Percentiles rank a stretch among this genome's conserved stretches.
phyloP scores from a whole-genome alignment of 2,888 invertebrate species.

The Trissonchulus latispiculum region DNA sequence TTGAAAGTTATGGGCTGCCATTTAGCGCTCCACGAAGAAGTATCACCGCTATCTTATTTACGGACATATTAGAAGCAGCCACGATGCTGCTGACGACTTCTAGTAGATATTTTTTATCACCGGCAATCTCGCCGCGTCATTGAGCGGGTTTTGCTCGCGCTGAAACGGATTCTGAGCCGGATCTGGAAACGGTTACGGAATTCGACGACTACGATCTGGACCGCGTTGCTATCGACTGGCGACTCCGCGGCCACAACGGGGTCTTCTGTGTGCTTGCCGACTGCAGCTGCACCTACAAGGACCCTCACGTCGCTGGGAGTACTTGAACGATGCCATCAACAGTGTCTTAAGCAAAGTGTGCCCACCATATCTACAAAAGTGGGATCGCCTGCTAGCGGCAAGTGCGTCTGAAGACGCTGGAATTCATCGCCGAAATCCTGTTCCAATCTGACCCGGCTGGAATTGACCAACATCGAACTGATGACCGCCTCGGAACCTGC shows the following conservation, averaged over 20 bases:
- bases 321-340: background rate
- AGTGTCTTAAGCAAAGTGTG: background rate
- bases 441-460: background rate
- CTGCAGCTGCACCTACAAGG: background rate
- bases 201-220: background rate
- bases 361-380: background rate
- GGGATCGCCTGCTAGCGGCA: background rate
- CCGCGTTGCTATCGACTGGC: background rate
- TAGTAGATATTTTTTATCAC: too few species aligned
- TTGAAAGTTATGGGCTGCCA: too few species aligned
- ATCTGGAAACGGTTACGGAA: background rate
- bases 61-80: too few species aligned
- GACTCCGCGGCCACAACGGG: background rate
- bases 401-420: background rate
- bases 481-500: background rate
- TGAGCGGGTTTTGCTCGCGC: background rate
- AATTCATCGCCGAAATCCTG: background rate
- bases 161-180: background rate
- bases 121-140: background rate
- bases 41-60: too few species aligned
- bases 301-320: background rate
- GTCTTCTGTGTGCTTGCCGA: background rate
- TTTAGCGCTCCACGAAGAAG: too few species aligned
- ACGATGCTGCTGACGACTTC: too few species aligned
- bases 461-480: background rate